Evolutionary conservation across 2,113 vertebrate genomes (phyloP).

Genomic region (Rattus rattus): DNA sequence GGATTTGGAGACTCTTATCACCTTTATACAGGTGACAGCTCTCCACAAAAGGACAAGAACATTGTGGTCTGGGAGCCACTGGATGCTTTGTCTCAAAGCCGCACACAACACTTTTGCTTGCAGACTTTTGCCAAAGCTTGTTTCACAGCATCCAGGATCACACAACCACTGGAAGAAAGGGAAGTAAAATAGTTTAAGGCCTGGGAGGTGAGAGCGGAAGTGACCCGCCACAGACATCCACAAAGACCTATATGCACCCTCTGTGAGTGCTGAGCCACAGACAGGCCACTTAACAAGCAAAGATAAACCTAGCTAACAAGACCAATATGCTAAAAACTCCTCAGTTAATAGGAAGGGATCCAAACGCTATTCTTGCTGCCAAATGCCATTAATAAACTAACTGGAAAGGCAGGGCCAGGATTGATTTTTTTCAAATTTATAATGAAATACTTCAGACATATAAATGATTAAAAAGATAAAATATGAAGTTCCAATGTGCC

Average conservation of each 20-base stretch:
- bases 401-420: not conserved
- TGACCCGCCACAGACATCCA: not conserved
- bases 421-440: conserved; percentile 49
- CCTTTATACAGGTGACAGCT: not conserved
- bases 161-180: not conserved
- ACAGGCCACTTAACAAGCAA: not conserved
- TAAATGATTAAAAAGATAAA: conserved; percentile 45
- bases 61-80: not conserved
- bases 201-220: not conserved
- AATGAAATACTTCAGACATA: conserved; percentile 21
- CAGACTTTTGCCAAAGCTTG: no score
- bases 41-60: not conserved
- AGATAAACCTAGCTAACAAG: not conserved
- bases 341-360: not conserved
- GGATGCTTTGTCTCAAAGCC: not conserved
- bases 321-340: not conserved
- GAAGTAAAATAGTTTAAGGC: not conserved
- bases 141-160: not conserved
- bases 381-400: conserved; percentile 27
- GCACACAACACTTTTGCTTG: no score
- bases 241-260: not conserved
- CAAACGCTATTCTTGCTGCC: not conserved
- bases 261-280: not conserved
- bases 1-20: not conserved
- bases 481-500: not conserved